Evolutionary conservation across 2,113 vertebrate genomes (phyloP), one percentile per base, ranked within the genome.

Genomic region (Hylia prasina): DNA sequence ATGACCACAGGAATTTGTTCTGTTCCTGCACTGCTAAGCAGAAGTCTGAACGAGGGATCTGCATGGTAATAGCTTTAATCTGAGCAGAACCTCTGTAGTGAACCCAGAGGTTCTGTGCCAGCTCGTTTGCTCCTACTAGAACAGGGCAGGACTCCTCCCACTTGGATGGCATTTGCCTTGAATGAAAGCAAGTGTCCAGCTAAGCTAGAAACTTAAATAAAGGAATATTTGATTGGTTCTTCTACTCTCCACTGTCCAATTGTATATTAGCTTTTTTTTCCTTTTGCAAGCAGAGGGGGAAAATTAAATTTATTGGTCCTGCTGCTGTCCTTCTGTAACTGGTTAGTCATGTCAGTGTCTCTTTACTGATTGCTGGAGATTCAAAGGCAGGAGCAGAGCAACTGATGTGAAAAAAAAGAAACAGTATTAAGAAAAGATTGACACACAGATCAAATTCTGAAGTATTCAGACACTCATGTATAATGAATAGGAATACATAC

Each of bases 401-500:
- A 47, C 37, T 83, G 31, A 81, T 64, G 24, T 15, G 56, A 39
- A 71, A 61, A 50, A 48, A 80, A 84, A 42, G 15, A 37, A 85
- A 15, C 28, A 21, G 7, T 31, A 25, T 91, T 75, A 73, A 71
- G 76, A 58, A 25, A 89, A 76, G 88, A 92, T 9, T 90, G 93
- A 79, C 64, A 57, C 45, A 54, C 24, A 58, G 57, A 82, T 94
- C 61, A 77, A 85, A 87, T 91, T 87, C 69, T 80, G 39, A 92
- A 82, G 35, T 82, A n/a, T 4, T 17, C 76, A 79, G 66, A 70
- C 48, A 7, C 50, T 89, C 39, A 5, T 65, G 64, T 90, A 51
- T 93, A 78, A 91, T 58, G 80, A 93, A 90, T 15, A 71, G 45
- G 44, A 86, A 31, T 45, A 75, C 30, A 78, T 92, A 50, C 69